Conservation (phyloP, 2,113 vertebrate genomes). For the Poicephalus gulielmi region DNA sequence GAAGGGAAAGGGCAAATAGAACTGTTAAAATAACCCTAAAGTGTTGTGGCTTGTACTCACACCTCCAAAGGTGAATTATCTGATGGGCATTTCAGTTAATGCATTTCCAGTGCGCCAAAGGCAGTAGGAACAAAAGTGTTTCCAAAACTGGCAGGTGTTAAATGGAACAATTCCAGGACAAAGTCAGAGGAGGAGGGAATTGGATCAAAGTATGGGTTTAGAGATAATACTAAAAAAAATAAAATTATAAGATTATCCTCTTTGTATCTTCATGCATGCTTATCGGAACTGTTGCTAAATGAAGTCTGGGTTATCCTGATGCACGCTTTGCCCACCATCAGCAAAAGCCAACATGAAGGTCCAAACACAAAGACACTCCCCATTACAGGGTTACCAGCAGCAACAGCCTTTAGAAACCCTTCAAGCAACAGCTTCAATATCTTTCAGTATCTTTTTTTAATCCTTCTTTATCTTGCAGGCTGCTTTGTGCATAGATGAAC, state of each 20-base stretch:
- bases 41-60: not conserved
- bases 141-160: not conserved
- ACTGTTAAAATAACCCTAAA: not conserved
- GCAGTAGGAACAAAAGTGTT: not conserved
- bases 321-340: not conserved
- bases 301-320: not conserved
- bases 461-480: not conserved
- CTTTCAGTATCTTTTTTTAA: not conserved
- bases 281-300: not conserved
- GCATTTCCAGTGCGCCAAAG: not conserved
- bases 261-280: not conserved
- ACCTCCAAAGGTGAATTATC: not conserved
- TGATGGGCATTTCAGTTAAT: not conserved
- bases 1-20: not conserved
- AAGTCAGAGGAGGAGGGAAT: not conserved
- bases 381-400: not conserved
- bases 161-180: not conserved
- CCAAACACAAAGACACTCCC: not conserved
- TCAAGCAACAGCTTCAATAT: not conserved
- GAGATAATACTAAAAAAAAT: not conserved
- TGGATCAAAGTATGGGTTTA: not conserved
- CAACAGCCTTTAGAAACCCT: not conserved
- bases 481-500: not conserved
- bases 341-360: not conserved
- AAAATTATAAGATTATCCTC: not conserved